These are phyloP conservation scores for Eremobia ochroleuca DNA, from an alignment of 2,888 invertebrate species.

Conservation along the genomic window DNA sequence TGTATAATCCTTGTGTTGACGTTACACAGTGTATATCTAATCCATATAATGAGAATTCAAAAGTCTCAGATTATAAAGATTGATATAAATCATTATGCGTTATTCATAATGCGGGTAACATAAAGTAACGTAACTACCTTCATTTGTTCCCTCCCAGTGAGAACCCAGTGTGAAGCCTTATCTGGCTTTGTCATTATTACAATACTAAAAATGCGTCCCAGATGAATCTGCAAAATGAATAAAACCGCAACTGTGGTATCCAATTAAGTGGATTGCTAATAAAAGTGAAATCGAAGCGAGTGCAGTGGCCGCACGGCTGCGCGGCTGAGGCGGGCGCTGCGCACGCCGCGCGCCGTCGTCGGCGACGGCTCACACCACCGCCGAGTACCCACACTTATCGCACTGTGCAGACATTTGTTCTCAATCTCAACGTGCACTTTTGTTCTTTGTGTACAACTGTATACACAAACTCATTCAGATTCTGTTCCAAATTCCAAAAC, in stretches of 20 bases:
- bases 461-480: slow-evolving; percentile 33
- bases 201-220: slow-evolving; percentile 77
- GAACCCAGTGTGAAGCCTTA: slow-evolving; percentile 39
- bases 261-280: slow-evolving; percentile 91
- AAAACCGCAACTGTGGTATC: slow-evolving; percentile 89
- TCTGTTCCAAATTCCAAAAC: slow-evolving; percentile 38
- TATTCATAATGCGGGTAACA: slow-evolving; percentile 25
- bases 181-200: slow-evolving; percentile 66
- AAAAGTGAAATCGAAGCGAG: slow-evolving; percentile 91
- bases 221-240: slow-evolving; percentile 89
- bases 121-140: slow-evolving; percentile 29
- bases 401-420: slow-evolving; percentile 51
- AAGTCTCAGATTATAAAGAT: slow-evolving; percentile 23
- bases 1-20: not conserved
- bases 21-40: not conserved
- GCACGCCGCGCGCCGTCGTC: slow-evolving; percentile 39
- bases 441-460: slow-evolving; percentile 37
- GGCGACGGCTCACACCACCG: slow-evolving; percentile 55
- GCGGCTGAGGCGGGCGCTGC: slow-evolving; percentile 63
- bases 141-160: slow-evolving; percentile 43
- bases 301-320: slow-evolving; percentile 86
- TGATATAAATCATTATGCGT: slow-evolving; percentile 32
- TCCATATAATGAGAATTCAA: slow-evolving; percentile 5
- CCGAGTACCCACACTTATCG: slow-evolving; percentile 52
- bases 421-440: slow-evolving; percentile 46